Percentiles rank a stretch among this genome's conserved stretches.
Evolutionary conservation across 2,888 invertebrate genomes (phyloP).

Genomic region (Scelioninae gen. 2): DNA sequence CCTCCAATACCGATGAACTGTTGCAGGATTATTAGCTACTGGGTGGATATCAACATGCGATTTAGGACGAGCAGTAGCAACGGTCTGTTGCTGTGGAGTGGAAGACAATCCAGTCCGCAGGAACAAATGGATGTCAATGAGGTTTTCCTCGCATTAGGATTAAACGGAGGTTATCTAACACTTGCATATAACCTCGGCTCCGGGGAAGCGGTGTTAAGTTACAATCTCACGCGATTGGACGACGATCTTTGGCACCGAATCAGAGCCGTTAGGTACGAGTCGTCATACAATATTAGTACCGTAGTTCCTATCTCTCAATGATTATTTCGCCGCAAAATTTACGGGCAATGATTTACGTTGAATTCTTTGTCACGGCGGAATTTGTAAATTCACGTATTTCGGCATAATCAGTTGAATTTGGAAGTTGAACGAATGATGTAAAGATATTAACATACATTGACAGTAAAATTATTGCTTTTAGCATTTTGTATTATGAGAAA

Average conservation of each 20-base stretch:
- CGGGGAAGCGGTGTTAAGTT: constrained; percentile 89
- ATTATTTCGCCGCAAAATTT: too few species aligned
- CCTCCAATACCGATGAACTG: constrained; percentile 41
- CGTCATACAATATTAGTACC: constrained; percentile 4
- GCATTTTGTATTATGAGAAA: too few species aligned
- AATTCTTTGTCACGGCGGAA: too few species aligned
- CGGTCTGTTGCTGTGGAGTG: constrained; percentile 92
- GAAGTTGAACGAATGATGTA: too few species aligned
- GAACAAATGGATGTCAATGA: constrained; percentile 78
- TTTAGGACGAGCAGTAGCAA: constrained; percentile 84
- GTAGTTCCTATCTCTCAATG: too few species aligned
- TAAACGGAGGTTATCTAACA: constrained; percentile 86
- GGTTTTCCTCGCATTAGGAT: constrained; percentile 90
- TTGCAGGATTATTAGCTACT: constrained; percentile 86
- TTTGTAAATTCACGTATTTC: too few species aligned
- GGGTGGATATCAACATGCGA: constrained; percentile 91
- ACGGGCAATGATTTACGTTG: too few species aligned
- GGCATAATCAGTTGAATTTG: too few species aligned
- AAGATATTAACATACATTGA: too few species aligned
- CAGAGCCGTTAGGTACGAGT: constrained; percentile 82
- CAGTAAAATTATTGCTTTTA: too few species aligned
- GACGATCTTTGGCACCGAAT: constrained; percentile 92
- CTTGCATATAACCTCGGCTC: constrained; percentile 90
- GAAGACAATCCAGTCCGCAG: constrained; percentile 78
- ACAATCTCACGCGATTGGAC: constrained; percentile 90